Percentiles rank a stretch among this genome's conserved stretches.
These are phyloP conservation scores for Habroteleia sp. DNA, from an alignment of 2,888 invertebrate genomes.

Conservation along the genomic window DNA sequence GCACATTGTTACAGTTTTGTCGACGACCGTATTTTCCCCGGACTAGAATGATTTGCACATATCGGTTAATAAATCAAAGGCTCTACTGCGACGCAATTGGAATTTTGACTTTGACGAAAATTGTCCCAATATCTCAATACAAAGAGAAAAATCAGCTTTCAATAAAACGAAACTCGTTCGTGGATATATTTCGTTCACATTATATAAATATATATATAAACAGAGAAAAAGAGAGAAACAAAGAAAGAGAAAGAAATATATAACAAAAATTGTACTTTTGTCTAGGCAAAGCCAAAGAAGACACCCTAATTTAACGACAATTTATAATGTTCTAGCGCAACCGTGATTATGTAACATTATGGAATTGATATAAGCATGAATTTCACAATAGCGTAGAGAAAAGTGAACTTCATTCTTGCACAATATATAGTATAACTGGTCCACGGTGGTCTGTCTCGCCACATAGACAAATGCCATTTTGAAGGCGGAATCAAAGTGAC, in stretches of 20 bases:
- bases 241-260: no score
- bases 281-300: no score
- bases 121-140: conserved; percentile 42
- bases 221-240: no score
- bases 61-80: conserved; percentile 77
- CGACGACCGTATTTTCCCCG: conserved; percentile 67
- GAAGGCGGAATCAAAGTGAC: conserved; percentile 68
- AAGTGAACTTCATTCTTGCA: conserved; percentile 21
- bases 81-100: conserved; percentile 49
- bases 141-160: conserved; percentile 13
- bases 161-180: conserved; percentile 22
- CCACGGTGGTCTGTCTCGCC: conserved; percentile 26
- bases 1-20: conserved; percentile 73
- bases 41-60: conserved; percentile 76
- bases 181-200: conserved; percentile 1
- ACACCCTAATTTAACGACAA: no score
- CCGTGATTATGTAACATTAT: no score
- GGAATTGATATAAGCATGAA: conserved; percentile 16
- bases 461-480: conserved; percentile 34
- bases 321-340: no score
- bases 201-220: no score
- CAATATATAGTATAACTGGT: conserved; percentile 21
- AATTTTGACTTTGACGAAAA: conserved; percentile 54
- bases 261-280: no score
- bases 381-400: conserved; percentile 29